Evolutionary conservation across 2,113 vertebrate genomes (phyloP).

Genomic region (Thinocorus orbignyianus): DNA sequence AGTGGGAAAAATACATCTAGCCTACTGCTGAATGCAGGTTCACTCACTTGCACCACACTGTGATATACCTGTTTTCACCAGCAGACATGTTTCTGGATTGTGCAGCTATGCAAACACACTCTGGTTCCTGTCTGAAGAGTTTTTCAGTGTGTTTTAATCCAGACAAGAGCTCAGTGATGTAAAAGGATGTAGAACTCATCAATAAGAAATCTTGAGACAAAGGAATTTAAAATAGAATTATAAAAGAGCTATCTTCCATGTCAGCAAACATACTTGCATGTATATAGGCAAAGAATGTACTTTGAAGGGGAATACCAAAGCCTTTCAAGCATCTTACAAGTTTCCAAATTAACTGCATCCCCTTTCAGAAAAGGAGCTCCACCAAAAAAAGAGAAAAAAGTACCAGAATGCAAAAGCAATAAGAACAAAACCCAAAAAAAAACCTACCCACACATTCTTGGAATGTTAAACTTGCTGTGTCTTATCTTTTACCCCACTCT

Average conservation of each 20-base stretch:
- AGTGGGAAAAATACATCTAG: neutral
- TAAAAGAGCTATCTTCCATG: neutral
- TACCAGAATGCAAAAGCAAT: neutral
- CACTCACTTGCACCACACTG: neutral
- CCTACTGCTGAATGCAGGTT: neutral
- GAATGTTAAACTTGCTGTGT: neutral
- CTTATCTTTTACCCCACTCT: neutral
- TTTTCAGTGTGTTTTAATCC: neutral
- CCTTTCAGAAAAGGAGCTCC: neutral
- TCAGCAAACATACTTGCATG: neutral
- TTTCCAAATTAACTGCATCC: neutral
- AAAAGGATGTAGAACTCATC: neutral
- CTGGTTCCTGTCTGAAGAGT: neutral
- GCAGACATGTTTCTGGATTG: neutral
- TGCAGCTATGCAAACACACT: neutral
- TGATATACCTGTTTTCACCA: neutral
- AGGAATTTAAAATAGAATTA: neutral
- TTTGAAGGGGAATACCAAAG: neutral
- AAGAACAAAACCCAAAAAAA: neutral
- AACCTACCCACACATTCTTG: neutral
- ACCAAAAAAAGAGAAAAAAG: neutral
- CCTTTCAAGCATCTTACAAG: neutral
- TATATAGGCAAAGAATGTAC: neutral
- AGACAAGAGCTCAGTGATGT: neutral
- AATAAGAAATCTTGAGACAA: neutral